phyloP scores from a whole-genome alignment of 2,888 invertebrate species.

The Anthoptus insignis region DNA sequence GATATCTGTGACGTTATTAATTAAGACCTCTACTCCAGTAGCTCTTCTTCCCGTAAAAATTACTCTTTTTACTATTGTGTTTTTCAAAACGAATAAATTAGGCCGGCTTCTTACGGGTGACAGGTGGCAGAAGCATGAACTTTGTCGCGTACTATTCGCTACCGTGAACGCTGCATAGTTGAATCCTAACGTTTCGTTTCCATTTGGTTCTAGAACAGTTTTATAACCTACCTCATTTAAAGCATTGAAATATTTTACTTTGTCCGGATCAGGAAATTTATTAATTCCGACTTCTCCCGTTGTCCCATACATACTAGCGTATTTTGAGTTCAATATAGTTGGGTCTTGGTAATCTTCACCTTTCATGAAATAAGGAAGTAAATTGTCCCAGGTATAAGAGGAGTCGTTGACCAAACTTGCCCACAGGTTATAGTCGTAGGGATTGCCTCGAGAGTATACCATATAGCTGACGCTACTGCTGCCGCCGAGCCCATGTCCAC shows the following conservation, averaged over 20 bases:
- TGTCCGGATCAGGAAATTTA: slow-evolving; percentile 12
- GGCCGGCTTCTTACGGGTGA: slow-evolving; percentile 56
- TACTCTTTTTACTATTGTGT: slow-evolving; percentile 55
- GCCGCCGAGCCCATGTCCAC: slow-evolving; percentile 87
- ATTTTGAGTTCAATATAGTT: slow-evolving; percentile 34
- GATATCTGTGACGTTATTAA: no score
- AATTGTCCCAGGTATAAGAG: slow-evolving; percentile 70
- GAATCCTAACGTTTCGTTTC: no score
- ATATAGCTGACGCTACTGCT: slow-evolving; percentile 82
- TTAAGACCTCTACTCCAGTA: no score
- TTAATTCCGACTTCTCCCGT: slow-evolving; percentile 65
- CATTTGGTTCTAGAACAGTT: slow-evolving; percentile 54
- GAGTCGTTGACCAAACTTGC: slow-evolving; percentile 72
- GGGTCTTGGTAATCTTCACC: slow-evolving; percentile 45
- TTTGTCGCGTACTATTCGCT: slow-evolving; percentile 65
- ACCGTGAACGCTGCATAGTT: slow-evolving; percentile 48
- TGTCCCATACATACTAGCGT: slow-evolving; percentile 52
- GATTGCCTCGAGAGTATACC: slow-evolving; percentile 79
- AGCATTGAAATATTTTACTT: slow-evolving; percentile 51
- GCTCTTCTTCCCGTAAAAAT: slow-evolving; percentile 51
- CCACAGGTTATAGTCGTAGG: slow-evolving; percentile 78
- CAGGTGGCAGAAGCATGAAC: no score
- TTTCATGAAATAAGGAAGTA: slow-evolving; percentile 52
- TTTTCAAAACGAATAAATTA: slow-evolving; percentile 57
- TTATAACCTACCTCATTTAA: slow-evolving; percentile 69